Percentiles rank a stretch among this genome's conserved stretches.
phyloP scores from a whole-genome alignment of 1,140 invertebrate species.

The Anastrepha ludens region DNA sequence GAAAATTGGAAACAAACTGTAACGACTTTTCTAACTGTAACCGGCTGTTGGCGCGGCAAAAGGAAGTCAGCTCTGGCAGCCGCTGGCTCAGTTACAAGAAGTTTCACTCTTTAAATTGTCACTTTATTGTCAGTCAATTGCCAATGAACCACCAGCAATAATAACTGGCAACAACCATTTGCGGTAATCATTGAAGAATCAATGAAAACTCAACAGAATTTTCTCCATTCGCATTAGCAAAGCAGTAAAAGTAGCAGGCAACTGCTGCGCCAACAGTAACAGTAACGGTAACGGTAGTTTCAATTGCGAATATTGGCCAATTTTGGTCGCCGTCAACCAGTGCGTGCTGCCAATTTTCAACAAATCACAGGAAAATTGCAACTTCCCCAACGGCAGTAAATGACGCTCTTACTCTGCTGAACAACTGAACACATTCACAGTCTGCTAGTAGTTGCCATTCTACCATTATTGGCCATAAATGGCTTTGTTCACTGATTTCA shows the following conservation, averaged over 20 bases:
- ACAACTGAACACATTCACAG: background rate
- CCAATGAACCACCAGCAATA: background rate
- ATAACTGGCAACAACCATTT: slow-evolving; percentile 25
- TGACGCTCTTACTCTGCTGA: background rate
- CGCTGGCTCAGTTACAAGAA: background rate
- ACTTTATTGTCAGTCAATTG: background rate
- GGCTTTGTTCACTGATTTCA: background rate
- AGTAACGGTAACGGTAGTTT: background rate
- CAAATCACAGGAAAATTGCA: slow-evolving; percentile 25
- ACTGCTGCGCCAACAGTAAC: background rate
- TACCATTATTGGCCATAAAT: background rate
- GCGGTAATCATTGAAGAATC: slow-evolving; percentile 14
- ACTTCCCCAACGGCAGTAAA: background rate
- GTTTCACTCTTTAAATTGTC: slow-evolving; percentile 25
- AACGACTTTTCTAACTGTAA: too few species aligned
- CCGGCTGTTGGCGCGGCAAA: background rate
- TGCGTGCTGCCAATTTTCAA: slow-evolving; percentile 29
- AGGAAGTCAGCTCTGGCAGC: background rate
- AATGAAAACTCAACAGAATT: slow-evolving; percentile 45
- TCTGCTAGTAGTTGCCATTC: background rate
- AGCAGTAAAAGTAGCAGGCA: background rate
- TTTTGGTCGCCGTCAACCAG: background rate
- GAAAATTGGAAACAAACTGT: too few species aligned
- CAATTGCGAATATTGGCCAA: background rate
- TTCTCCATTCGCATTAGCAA: slow-evolving; percentile 8